These are phyloP conservation scores for Jacana jacana DNA, from an alignment of 2,113 vertebrate genomes.

Conservation along the genomic window DNA sequence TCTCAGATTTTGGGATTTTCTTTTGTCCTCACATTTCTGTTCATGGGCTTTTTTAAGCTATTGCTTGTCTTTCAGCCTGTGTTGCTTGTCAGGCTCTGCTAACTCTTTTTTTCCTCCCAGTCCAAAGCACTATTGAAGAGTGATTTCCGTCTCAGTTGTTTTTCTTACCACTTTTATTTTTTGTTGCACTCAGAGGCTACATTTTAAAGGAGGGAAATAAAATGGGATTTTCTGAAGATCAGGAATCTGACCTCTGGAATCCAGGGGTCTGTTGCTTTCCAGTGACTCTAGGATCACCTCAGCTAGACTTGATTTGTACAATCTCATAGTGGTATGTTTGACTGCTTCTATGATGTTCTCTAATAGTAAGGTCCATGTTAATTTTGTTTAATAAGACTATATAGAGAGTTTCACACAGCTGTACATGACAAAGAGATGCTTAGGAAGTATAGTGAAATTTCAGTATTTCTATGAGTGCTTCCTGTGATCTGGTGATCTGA, in stretches of 20 bases:
- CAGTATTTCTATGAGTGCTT: neutral
- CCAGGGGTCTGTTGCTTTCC: neutral
- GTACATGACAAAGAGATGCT: neutral
- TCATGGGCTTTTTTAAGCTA: neutral
- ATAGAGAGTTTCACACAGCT: neutral
- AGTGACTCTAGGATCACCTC: neutral
- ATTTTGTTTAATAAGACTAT: neutral
- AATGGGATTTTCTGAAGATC: neutral
- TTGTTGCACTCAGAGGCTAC: neutral
- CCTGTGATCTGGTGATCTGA: neutral
- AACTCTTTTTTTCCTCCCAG: neutral
- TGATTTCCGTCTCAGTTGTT: neutral
- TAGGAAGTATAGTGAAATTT: neutral
- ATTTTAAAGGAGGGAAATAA: neutral
- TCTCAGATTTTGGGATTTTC: neutral
- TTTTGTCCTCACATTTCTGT: neutral
- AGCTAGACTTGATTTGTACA: neutral
- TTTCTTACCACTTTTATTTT: neutral
- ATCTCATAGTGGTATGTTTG: neutral
- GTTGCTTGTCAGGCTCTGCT: neutral
- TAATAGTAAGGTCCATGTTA: accelerated
- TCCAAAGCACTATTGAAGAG: neutral
- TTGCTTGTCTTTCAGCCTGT: neutral
- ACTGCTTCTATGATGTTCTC: neutral
- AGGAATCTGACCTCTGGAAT: neutral